Conservation (phyloP, 2,113 vertebrate genomes). For the Scatophagus argus region DNA sequence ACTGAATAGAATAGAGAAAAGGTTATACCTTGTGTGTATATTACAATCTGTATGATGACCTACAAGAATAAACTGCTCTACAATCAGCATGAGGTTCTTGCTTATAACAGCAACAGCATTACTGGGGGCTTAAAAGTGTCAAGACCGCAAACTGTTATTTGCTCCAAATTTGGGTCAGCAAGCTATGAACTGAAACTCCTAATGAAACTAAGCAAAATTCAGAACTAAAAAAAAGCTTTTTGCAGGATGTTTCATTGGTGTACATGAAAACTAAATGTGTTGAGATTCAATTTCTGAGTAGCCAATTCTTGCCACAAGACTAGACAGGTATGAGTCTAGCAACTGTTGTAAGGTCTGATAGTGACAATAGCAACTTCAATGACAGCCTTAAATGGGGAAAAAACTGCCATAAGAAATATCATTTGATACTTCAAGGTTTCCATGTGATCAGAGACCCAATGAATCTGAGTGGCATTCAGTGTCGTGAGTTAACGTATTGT, state of each 20-base stretch:
- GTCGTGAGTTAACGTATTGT: not conserved
- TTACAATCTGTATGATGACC: not conserved
- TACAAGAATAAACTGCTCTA: not conserved
- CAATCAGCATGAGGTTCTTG: not conserved
- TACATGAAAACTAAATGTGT: not conserved
- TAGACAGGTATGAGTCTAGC: not conserved
- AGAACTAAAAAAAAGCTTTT: not conserved
- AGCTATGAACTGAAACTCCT: not conserved
- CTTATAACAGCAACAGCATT: not conserved
- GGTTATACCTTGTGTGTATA: not conserved
- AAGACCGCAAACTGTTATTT: not conserved
- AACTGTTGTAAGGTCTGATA: slow-evolving; percentile 8
- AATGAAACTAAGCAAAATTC: not conserved
- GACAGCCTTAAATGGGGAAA: not conserved
- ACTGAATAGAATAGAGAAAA: not conserved
- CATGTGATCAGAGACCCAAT: not conserved
- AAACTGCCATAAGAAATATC: not conserved
- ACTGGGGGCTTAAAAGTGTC: not conserved
- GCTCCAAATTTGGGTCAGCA: not conserved
- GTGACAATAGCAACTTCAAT: not conserved
- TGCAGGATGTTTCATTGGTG: not conserved
- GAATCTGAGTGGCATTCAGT: not conserved
- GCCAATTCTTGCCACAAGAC: not conserved
- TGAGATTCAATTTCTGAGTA: not conserved
- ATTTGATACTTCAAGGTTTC: not conserved